phyloP scores from a whole-genome alignment of 2,888 invertebrate species.

The Aphidoletes aphidimyza region DNA sequence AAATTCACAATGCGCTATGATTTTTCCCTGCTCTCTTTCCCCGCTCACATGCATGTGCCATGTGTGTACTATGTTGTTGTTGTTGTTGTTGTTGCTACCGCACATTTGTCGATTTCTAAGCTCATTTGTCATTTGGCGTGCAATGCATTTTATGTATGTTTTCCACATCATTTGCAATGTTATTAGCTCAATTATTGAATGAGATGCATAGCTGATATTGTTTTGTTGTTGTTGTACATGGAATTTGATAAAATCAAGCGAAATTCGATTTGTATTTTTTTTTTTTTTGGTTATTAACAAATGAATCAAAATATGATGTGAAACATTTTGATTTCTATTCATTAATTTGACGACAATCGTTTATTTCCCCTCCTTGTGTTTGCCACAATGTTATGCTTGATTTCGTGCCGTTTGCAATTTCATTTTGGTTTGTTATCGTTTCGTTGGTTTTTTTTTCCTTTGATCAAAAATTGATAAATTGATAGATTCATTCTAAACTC shows the following conservation, averaged over 20 bases:
- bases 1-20: too few species aligned
- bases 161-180: neutral
- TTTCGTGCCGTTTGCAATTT: too few species aligned
- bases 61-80: neutral
- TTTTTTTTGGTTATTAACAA: neutral
- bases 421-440: neutral
- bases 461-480: conserved; percentile 10
- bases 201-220: neutral
- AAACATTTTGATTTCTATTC: neutral
- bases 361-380: neutral
- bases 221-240: neutral
- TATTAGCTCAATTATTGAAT: conserved; percentile 24
- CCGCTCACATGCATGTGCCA: neutral
- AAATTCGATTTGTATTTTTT: neutral
- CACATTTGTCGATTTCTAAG: conserved; percentile 27
- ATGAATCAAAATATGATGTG: conserved; percentile 11
- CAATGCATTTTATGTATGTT: conserved; percentile 13
- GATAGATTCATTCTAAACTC: neutral
- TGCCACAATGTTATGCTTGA: neutral
- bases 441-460: neutral
- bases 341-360: neutral
- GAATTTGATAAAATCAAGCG: neutral
- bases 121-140: conserved; percentile 39
- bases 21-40: neutral
- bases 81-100: neutral